Evolutionary conservation across 1,140 invertebrate species (phyloP), one percentile per base, ranked within the genome.

Genomic region (Scaptomyza hsui): DNA sequence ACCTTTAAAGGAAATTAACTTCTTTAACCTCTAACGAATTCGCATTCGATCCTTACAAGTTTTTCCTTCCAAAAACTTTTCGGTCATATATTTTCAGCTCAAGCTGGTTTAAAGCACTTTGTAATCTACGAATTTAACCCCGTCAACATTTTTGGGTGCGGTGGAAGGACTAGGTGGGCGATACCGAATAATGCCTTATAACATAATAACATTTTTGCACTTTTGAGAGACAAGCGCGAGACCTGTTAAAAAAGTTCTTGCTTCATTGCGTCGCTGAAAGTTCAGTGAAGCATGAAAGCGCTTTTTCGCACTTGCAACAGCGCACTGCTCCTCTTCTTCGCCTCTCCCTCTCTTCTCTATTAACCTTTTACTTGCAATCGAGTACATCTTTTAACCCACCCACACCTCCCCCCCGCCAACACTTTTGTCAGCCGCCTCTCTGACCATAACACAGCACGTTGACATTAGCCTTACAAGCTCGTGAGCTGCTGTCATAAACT

Each of bases 391-490:
- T 39, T 10, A 6, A 47, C 16, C 32, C n/a, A 18, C 21, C 19
- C 21, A 18, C 16, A 13, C 51, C 3, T 13, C 16, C 9, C 18
- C 18, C 26, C 26, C 6, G 1, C 7, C 26, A 9, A 0, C 26
- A 29, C 6, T 19, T 24, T 4, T 3, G 35, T 39, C 10, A 35
- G 35, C 18, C 26, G 16, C 6, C 60, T 24, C 60, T 24, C n/a
- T 9, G 35, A 37, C 32, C 41, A 39, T 57, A 32, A 57, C 78
- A 72, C 64, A 72, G 68, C 77, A 81, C 64, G 73, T 86, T 86
- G 81, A 85, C 81, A 85, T 85, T 85, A 85, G 81, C 81, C 81
- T 86, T 85, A 85, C 81, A 86, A 81, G 77, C 81, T 85, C 81
- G 68, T 85, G 77, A 88, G 81, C 64, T 80, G 81, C 73, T 85